Conservation (phyloP, 2,797 vertebrate genomes). For the Scarus forsteni region DNA sequence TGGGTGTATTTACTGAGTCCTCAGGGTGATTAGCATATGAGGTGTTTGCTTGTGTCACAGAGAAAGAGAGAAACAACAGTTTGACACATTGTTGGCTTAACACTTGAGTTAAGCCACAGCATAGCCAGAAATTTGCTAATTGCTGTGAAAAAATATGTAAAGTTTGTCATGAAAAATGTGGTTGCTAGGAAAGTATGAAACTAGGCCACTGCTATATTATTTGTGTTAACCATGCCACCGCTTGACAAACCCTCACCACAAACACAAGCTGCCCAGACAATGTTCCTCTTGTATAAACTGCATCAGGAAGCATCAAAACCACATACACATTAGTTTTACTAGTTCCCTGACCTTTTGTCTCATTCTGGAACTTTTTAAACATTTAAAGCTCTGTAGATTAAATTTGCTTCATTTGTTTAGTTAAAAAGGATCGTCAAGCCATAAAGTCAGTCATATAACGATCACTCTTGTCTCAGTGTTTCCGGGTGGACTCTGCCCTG, state of each 20-base stretch:
- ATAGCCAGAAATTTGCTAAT: too few species aligned
- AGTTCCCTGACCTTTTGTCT: background rate
- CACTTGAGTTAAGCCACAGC: background rate
- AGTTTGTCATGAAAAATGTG: background rate
- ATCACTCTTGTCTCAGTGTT: background rate
- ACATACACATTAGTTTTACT: too few species aligned
- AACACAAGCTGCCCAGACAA: constrained; percentile 8
- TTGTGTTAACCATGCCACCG: background rate
- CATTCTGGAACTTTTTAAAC: background rate
- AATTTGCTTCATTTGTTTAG: too few species aligned
- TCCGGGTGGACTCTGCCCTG: background rate
- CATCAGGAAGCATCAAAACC: background rate
- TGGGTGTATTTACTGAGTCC: constrained; percentile 34
- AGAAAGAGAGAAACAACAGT: background rate
- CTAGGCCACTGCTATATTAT: background rate
- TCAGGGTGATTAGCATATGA: constrained; percentile 19
- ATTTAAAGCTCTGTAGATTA: too few species aligned
- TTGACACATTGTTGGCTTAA: background rate
- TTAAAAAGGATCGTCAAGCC: background rate
- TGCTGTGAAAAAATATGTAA: background rate
- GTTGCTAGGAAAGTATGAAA: background rate
- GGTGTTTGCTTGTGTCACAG: constrained; percentile 19
- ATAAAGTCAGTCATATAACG: background rate
- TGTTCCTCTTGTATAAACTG: background rate
- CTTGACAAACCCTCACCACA: constrained; percentile 4